These are phyloP conservation scores for Congeria kusceri DNA, from an alignment of 2,888 invertebrate genomes.

Conservation along the genomic window DNA sequence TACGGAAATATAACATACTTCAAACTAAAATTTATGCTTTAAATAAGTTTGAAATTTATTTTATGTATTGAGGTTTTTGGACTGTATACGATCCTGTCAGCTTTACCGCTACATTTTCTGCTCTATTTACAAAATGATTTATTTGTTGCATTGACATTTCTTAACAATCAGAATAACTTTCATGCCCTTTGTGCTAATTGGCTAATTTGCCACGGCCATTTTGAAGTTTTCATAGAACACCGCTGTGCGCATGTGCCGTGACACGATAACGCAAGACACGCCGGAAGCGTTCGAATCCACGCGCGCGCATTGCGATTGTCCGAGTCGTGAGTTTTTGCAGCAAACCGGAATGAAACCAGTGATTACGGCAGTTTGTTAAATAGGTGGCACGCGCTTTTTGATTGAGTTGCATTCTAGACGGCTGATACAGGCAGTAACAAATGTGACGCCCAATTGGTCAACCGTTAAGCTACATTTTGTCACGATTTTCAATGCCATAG, in stretches of 20 bases:
- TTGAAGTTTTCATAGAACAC: constrained; percentile 1
- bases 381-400: constrained; percentile 39
- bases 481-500: constrained; percentile 9
- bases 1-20: no score
- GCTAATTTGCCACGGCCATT: constrained; percentile 21
- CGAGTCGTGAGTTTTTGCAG: no score
- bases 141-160: constrained; percentile 59
- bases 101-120: no score
- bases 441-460: constrained; percentile 35
- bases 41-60: no score
- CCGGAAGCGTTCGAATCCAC: not conserved
- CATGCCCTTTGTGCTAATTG: constrained; percentile 55
- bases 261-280: constrained; percentile 2
- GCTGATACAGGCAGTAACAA: constrained; percentile 42
- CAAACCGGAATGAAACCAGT: no score
- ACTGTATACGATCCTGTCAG: no score
- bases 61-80: no score
- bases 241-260: constrained; percentile 24
- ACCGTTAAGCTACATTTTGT: constrained; percentile 28
- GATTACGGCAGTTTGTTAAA: not conserved
- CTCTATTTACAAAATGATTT: constrained; percentile 35
- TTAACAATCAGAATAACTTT: constrained; percentile 52
- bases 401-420: constrained; percentile 48
- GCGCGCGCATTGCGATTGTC: no score
- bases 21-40: no score